Evolutionary conservation across 2,888 invertebrate species (phyloP).

Genomic region (Nasonia oneida): DNA sequence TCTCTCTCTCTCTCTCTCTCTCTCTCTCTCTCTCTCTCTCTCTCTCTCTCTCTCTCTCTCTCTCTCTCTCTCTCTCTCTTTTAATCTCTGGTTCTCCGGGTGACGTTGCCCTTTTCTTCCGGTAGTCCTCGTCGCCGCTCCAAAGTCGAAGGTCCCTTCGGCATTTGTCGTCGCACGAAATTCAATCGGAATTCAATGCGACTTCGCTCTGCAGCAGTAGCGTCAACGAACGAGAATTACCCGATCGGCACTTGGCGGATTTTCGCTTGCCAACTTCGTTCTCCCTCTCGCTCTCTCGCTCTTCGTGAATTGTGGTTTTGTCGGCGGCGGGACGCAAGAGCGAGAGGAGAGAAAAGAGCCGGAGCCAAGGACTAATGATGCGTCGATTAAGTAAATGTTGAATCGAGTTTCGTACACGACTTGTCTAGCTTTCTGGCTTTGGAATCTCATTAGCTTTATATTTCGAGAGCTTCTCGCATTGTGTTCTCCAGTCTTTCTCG

Average conservation of each 20-base stretch:
- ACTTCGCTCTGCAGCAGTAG: conserved; percentile 42
- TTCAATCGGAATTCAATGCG: conserved; percentile 65
- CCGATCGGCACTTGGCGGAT: conserved; percentile 54
- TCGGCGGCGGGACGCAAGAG: neutral
- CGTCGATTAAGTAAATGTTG: conserved; percentile 64
- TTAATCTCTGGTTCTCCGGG: conserved; percentile 25
- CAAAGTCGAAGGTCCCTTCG: conserved; percentile 55
- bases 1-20: neutral
- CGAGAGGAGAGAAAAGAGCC: conserved; percentile 44
- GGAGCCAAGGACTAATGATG: conserved; percentile 61
- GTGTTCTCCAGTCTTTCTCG: neutral
- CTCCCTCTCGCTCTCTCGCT: conserved; percentile 38
- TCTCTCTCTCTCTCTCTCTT: conserved; percentile 3
- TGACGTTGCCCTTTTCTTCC: conserved; percentile 53
- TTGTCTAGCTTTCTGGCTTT: neutral
- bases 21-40: neutral
- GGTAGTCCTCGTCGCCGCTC: conserved; percentile 43
- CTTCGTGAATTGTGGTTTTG: conserved; percentile 29
- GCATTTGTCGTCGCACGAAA: conserved; percentile 57
- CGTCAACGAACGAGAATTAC: conserved; percentile 60
- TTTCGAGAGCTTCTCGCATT: neutral
- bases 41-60: conserved; percentile 17
- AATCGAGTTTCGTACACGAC: conserved; percentile 12
- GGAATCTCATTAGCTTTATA: conserved; percentile 33
- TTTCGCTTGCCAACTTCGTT: conserved; percentile 60